phyloP scores from a whole-genome alignment of 1,140 invertebrate genomes.

The Drosophila oshimai region DNA sequence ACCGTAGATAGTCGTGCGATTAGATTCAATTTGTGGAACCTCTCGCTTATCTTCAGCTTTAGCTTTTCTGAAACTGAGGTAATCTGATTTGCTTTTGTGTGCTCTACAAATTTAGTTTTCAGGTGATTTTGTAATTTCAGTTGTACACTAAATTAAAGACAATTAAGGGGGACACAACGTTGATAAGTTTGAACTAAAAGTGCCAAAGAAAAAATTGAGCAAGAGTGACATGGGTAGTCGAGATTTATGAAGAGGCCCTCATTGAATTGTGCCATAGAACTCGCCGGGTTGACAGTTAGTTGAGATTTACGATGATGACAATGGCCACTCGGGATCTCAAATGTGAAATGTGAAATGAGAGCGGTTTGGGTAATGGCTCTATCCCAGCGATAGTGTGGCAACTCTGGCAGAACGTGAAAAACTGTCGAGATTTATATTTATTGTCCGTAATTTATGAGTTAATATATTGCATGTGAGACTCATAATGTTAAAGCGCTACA shows the following conservation, averaged over 20 bases:
- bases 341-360: constrained; percentile 11
- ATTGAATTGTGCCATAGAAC: constrained; percentile 74
- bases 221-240: constrained; percentile 5
- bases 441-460: constrained; percentile 8
- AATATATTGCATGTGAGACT: neutral
- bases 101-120: constrained; percentile 21
- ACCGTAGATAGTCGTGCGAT: constrained; percentile 74
- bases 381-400: constrained; percentile 28
- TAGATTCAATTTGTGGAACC: constrained; percentile 71
- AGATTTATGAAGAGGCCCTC: constrained; percentile 75
- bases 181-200: constrained; percentile 6
- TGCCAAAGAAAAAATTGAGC: constrained; percentile 9
- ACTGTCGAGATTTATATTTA: constrained; percentile 11
- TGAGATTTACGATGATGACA: constrained; percentile 69
- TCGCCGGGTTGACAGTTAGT: constrained; percentile 58
- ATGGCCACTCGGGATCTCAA: constrained; percentile 12
- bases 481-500: neutral
- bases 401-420: neutral
- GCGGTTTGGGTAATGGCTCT: constrained; percentile 18
- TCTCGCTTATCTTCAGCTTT: constrained; percentile 10
- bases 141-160: constrained; percentile 70
- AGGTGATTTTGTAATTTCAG: constrained; percentile 73
- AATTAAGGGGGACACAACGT: constrained; percentile 44
- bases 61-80: constrained; percentile 4
- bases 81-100: constrained; percentile 33